Percentiles rank a stretch among this genome's conserved stretches.
Conservation (phyloP, 2,888 invertebrate species). For the Gasteruption jaculator region DNA sequence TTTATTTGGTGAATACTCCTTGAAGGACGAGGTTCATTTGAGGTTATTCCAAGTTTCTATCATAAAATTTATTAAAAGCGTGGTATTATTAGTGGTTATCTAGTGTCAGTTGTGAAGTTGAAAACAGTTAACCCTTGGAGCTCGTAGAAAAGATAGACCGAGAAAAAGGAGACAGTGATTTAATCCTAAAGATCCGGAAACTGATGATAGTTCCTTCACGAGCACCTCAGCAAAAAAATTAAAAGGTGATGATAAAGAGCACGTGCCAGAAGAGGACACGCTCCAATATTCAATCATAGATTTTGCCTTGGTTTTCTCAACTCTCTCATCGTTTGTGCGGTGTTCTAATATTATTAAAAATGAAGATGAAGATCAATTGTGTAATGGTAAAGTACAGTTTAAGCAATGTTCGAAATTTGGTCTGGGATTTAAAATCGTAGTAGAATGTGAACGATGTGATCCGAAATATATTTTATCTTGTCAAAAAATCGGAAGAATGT, state of each 20-base stretch:
- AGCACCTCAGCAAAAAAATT: constrained; percentile 24
- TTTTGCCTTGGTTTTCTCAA: constrained; percentile 23
- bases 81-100: no score
- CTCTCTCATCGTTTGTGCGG: constrained; percentile 21
- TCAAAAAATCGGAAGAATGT: constrained; percentile 21
- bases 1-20: no score
- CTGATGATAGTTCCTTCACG: constrained; percentile 21
- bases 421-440: constrained; percentile 23
- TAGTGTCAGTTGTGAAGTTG: constrained; percentile 15
- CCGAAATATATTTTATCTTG: constrained; percentile 22
- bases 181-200: constrained; percentile 21
- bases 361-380: no score
- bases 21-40: constrained; percentile 23
- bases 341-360: constrained; percentile 22
- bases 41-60: no score
- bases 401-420: constrained; percentile 22
- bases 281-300: constrained; percentile 23
- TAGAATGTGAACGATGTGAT: constrained; percentile 22
- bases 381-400: constrained; percentile 23
- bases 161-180: constrained; percentile 21
- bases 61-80: no score
- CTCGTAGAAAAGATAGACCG: no score
- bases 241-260: constrained; percentile 22
- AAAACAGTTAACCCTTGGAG: no score
- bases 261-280: constrained; percentile 22